Evolutionary conservation across 2,888 invertebrate genomes (phyloP).

Genomic region (Agrochola litura): DNA sequence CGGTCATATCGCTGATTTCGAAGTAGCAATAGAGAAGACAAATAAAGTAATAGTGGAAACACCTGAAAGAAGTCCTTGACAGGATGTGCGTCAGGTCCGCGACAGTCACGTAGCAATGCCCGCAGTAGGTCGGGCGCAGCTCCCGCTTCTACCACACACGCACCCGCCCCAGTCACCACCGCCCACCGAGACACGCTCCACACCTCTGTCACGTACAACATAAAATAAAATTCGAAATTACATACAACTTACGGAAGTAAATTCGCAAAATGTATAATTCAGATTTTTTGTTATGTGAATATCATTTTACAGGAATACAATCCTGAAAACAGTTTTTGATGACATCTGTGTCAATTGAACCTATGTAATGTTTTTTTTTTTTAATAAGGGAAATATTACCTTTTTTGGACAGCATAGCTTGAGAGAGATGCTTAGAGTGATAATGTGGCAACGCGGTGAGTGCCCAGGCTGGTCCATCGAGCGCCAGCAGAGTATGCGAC

Average conservation of each 20-base stretch:
- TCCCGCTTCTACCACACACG: slow-evolving; percentile 95
- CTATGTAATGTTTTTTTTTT: neutral
- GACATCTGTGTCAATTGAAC: neutral
- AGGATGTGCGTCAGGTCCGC: slow-evolving; percentile 96
- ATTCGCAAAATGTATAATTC: neutral
- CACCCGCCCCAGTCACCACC: slow-evolving; percentile 96
- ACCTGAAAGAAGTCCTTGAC: slow-evolving; percentile 96
- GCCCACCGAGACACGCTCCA: slow-evolving; percentile 92
- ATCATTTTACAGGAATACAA: neutral
- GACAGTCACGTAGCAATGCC: slow-evolving; percentile 94
- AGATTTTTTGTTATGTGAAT: neutral
- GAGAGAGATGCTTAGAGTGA: slow-evolving; percentile 79
- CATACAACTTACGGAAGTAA: neutral
- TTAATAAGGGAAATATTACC: slow-evolving; percentile 67
- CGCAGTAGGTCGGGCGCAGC: slow-evolving; percentile 97
- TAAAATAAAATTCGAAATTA: neutral
- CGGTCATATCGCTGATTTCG: neutral
- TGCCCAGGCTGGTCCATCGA: slow-evolving; percentile 97
- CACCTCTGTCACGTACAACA: slow-evolving; percentile 71
- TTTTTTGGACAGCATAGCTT: slow-evolving; percentile 80
- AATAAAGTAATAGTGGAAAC: neutral
- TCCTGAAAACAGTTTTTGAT: no score
- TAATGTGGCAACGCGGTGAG: slow-evolving; percentile 88
- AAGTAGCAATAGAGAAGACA: neutral
- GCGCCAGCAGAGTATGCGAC: slow-evolving; percentile 93